phyloP scores from a whole-genome alignment of 2,113 vertebrate species.

The Gorsachius goisagi region DNA sequence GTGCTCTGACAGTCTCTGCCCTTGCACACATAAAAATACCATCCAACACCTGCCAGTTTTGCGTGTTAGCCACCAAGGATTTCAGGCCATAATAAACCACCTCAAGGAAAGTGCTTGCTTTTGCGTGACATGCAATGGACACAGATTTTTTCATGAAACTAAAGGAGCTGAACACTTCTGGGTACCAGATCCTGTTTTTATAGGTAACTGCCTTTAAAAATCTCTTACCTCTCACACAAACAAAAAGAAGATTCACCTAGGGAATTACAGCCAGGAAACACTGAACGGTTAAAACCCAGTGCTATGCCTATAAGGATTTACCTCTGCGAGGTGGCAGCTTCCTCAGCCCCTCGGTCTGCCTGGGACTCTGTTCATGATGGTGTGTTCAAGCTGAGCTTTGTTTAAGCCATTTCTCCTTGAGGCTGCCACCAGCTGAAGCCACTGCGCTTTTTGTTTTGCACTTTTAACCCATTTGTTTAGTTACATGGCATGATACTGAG shows the following conservation, averaged over 20 bases:
- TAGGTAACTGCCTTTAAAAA: not conserved
- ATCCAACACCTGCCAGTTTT: not conserved
- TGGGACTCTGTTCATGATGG: not conserved
- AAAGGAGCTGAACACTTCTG: not conserved
- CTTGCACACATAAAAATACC: not conserved
- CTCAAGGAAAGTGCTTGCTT: not conserved
- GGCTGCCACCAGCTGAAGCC: not conserved
- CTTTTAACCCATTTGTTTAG: not conserved
- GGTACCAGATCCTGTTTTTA: not conserved
- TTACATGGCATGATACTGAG: not conserved
- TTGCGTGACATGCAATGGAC: not conserved
- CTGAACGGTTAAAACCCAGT: not conserved
- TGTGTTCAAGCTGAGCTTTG: not conserved
- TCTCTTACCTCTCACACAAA: not conserved
- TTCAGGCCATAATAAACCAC: not conserved
- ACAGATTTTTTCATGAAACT: not conserved
- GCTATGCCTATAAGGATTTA: not conserved
- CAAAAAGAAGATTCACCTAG: not conserved
- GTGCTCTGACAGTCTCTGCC: not conserved
- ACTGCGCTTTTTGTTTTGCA: not conserved
- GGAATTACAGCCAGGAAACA: not conserved
- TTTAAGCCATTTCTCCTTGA: not conserved
- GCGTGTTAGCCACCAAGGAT: not conserved
- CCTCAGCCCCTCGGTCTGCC: not conserved
- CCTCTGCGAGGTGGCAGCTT: not conserved